phyloP scores from a whole-genome alignment of 2,113 vertebrate species.

The Tympanuchus pallidicinctus region DNA sequence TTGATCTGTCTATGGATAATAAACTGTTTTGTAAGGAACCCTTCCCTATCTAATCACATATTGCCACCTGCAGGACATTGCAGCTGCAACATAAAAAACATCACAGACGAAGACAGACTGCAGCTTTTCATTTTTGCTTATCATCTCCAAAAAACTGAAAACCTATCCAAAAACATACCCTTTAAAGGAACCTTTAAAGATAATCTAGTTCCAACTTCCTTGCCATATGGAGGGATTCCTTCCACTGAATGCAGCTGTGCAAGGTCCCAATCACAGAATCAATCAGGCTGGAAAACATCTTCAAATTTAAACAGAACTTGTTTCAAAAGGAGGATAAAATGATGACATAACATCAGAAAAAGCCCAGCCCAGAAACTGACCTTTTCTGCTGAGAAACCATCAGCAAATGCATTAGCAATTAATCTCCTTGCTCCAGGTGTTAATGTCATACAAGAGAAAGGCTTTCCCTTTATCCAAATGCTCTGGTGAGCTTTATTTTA shows the following conservation, averaged over 20 bases:
- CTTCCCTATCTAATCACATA: neutral
- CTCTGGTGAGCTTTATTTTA: neutral
- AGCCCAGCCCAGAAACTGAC: neutral
- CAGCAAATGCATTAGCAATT: neutral
- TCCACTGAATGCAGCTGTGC: neutral
- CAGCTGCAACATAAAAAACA: neutral
- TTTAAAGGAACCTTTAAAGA: neutral
- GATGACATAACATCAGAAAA: neutral
- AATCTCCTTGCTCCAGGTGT: neutral
- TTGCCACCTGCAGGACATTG: conserved; percentile 45
- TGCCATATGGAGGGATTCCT: neutral
- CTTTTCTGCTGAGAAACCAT: neutral
- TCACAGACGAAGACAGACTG: neutral
- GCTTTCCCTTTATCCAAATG: neutral
- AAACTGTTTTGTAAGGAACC: neutral
- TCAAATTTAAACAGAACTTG: neutral
- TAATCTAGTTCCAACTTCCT: neutral
- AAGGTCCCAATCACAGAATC: neutral
- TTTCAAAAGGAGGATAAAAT: neutral
- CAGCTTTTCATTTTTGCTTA: neutral
- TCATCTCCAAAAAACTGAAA: neutral
- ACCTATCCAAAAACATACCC: neutral
- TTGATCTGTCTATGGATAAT: neutral
- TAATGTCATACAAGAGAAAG: neutral
- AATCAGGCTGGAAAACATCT: neutral